These are phyloP conservation scores for Sylvia borin DNA, from an alignment of 2,797 vertebrate species.

Conservation along the genomic window DNA sequence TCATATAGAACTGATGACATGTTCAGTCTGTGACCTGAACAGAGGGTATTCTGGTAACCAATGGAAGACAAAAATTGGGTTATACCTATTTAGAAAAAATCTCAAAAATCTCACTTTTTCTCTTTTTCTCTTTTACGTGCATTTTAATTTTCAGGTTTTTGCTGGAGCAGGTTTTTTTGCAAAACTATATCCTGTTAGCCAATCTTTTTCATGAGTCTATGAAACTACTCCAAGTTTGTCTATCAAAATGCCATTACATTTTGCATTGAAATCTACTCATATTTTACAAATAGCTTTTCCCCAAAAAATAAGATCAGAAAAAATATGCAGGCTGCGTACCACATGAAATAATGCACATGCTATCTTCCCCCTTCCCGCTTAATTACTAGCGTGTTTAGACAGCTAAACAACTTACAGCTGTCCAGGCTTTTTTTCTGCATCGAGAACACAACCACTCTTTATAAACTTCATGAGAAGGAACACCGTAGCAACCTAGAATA, in stretches of 20 bases:
- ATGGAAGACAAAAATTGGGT: neutral
- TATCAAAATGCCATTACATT: neutral
- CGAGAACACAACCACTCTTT: constrained; percentile 91
- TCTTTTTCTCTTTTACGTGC: neutral
- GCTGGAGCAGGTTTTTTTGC: neutral
- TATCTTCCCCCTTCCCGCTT: neutral
- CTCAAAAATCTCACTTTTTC: neutral
- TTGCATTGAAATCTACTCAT: neutral
- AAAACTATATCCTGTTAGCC: neutral
- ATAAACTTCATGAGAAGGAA: constrained; percentile 82
- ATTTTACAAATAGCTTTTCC: neutral
- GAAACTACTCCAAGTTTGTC: neutral
- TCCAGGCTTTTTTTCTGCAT: constrained; percentile 84
- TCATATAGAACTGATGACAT: neutral
- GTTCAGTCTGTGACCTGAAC: neutral
- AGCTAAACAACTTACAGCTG: constrained; percentile 84
- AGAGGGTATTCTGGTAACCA: neutral
- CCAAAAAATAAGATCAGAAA: neutral
- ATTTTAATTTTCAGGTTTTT: neutral
- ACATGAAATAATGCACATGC: neutral
- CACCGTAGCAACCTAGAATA: constrained; percentile 91
- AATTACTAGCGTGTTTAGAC: neutral
- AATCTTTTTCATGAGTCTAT: neutral
- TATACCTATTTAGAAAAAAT: neutral
- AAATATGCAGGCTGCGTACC: neutral